These are phyloP conservation scores for Harmothoe impar DNA, from an alignment of 2,888 invertebrate genomes.

Conservation along the genomic window DNA sequence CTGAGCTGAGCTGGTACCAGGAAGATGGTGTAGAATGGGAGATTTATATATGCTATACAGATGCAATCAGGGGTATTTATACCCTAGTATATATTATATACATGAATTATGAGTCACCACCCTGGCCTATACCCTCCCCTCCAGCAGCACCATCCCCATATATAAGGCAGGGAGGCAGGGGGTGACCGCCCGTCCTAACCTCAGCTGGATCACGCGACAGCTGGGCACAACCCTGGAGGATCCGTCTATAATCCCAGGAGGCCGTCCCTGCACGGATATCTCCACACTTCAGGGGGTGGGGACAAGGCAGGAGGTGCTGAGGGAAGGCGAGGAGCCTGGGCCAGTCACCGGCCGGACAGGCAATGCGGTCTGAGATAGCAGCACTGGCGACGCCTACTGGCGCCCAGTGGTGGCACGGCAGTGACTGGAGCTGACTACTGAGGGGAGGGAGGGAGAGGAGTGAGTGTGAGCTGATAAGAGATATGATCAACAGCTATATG, in stretches of 20 bases:
- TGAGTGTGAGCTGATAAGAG: not conserved
- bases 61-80: too few relatives aligned
- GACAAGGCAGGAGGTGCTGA: not conserved
- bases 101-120: too few relatives aligned
- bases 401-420: not conserved
- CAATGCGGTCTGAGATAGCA: not conserved
- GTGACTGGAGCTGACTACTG: not conserved
- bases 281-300: constrained; percentile 19
- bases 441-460: not conserved
- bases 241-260: not conserved
- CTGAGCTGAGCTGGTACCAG: too few relatives aligned
- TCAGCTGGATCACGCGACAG: too few relatives aligned
- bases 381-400: constrained; percentile 14
- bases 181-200: too few relatives aligned
- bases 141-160: too few relatives aligned
- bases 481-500: not conserved
- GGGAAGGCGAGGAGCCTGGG: not conserved
- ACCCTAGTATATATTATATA: too few relatives aligned
- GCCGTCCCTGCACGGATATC: not conserved
- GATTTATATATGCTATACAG: too few relatives aligned
- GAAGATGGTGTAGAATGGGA: too few relatives aligned
- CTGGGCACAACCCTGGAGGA: not conserved
- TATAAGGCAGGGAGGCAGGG: too few relatives aligned
- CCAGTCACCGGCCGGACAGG: not conserved
- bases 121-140: too few relatives aligned